Evolutionary conservation across 2,797 vertebrate genomes (phyloP).

Genomic region (Amniataba percoides): DNA sequence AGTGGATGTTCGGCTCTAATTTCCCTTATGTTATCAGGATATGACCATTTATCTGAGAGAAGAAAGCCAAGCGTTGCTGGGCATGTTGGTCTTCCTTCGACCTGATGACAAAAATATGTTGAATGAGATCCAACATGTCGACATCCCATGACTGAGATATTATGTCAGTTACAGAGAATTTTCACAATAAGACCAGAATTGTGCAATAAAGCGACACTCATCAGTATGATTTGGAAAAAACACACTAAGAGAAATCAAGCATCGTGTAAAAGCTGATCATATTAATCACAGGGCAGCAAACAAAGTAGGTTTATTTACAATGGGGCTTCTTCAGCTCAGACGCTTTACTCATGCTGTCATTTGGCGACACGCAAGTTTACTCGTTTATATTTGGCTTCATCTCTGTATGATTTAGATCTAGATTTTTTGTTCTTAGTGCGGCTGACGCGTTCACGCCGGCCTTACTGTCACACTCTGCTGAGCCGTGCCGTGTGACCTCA

Average conservation of each 20-base stretch:
- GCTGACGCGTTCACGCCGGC: not conserved
- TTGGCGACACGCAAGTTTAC: not conserved
- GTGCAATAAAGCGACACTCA: not conserved
- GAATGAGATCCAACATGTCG: accelerated
- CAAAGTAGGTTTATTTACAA: not conserved
- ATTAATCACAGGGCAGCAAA: not conserved
- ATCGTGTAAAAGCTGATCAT: not conserved
- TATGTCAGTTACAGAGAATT: not conserved
- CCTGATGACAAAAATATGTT: not conserved
- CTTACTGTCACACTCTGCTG: not conserved
- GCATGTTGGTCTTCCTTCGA: not conserved
- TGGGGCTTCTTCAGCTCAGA: not conserved
- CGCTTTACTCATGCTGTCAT: not conserved
- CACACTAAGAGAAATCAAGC: not conserved
- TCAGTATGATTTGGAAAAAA: not conserved
- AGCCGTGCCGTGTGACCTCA: not conserved
- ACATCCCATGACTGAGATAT: not conserved
- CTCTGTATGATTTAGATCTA: not conserved
- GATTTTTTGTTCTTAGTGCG: not conserved
- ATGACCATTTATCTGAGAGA: not conserved
- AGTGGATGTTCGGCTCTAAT: not conserved
- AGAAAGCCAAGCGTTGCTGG: not conserved
- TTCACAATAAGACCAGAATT: not conserved
- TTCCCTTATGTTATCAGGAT: not conserved
- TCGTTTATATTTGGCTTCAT: not conserved